Conservation (phyloP, 2,888 invertebrate species). For the Zeuzera pyrina region DNA sequence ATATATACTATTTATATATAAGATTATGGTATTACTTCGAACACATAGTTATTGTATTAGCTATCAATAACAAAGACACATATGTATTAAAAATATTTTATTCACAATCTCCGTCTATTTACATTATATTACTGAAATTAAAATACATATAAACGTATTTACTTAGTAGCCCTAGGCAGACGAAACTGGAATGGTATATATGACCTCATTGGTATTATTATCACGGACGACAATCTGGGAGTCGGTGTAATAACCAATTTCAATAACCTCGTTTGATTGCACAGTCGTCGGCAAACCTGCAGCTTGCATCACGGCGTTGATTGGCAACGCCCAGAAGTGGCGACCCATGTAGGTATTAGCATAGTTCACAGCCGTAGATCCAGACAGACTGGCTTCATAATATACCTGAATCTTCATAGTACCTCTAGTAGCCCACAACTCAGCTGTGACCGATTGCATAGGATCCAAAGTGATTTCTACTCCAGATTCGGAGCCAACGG, state of each 20-base stretch:
- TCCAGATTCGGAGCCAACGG: background rate
- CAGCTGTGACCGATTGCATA: constrained; percentile 8
- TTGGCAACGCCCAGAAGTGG: constrained; percentile 20
- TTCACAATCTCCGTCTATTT: too few species aligned
- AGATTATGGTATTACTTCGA: too few species aligned
- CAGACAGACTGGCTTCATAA: constrained; percentile 18
- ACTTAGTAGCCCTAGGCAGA: too few species aligned
- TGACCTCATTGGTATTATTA: background rate
- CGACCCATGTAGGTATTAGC: constrained; percentile 15
- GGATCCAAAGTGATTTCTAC: constrained; percentile 11
- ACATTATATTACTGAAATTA: too few species aligned
- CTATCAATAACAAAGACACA: too few species aligned
- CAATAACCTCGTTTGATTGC: constrained; percentile 6
- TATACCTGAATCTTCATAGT: constrained; percentile 12
- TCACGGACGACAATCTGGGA: constrained; percentile 7
- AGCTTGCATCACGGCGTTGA: constrained; percentile 16
- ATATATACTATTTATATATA: too few species aligned
- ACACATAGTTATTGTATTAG: too few species aligned
- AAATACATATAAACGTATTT: too few species aligned
- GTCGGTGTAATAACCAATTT: constrained; percentile 7
- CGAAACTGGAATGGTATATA: background rate
- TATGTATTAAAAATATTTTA: too few species aligned
- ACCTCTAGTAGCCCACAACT: constrained; percentile 8
- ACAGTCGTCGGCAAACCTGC: constrained; percentile 10
- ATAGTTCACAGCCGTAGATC: constrained; percentile 20